A percentile compares a stretch with the other conserved stretches of the same genome.
phyloP scores from a whole-genome alignment of 2,888 invertebrate species.

The Lithosia quadra region DNA sequence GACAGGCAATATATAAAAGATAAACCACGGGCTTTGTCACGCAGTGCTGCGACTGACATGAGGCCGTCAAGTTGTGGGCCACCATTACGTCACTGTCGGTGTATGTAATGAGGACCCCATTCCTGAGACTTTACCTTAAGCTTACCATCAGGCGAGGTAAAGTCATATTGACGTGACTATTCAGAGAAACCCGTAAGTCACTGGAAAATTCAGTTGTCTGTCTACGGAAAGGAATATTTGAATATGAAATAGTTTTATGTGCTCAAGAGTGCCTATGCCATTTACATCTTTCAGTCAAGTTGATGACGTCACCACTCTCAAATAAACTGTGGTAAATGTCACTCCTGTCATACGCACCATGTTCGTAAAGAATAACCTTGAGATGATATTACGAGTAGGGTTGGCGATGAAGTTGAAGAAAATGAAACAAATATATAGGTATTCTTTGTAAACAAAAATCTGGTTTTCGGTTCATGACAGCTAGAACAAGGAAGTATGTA shows the following conservation, averaged over 20 bases:
- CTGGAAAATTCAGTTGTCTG: background rate
- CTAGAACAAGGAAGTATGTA: no score
- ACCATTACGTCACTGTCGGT: no score
- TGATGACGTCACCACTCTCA: slow-evolving; percentile 1
- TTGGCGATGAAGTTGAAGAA: background rate
- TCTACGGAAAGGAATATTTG: background rate
- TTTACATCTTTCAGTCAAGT: background rate
- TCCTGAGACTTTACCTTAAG: no score
- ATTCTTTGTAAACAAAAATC: no score
- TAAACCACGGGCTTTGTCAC: background rate
- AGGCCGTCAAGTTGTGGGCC: no score
- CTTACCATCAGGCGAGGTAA: no score
- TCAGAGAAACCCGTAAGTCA: background rate
- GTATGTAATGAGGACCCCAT: no score
- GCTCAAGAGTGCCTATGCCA: background rate
- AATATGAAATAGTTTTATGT: background rate
- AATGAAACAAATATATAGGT: no score
- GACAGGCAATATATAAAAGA: background rate
- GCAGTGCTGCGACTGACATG: no score
- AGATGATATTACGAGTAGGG: background rate
- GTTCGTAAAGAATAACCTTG: background rate
- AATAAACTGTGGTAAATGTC: background rate
- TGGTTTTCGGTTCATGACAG: background rate
- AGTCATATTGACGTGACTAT: no score
- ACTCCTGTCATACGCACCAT: background rate